Conservation (phyloP, 2,797 vertebrate species). For the Malacoraja senta region DNA sequence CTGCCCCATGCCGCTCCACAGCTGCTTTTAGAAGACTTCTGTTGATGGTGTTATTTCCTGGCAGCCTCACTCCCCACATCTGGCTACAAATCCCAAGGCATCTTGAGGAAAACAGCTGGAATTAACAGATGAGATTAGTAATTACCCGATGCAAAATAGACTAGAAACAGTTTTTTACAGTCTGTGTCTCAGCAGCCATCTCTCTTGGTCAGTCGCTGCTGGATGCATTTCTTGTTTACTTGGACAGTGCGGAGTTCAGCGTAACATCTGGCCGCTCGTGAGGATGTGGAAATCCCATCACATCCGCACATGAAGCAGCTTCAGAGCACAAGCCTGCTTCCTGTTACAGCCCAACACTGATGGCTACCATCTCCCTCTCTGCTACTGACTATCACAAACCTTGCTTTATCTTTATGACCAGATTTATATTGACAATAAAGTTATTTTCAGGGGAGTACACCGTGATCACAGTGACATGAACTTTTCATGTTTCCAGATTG, state of each 20-base stretch:
- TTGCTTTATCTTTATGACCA: background rate
- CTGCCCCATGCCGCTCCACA: background rate
- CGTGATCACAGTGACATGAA: background rate
- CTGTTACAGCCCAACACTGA: background rate
- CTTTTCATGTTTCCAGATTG: background rate
- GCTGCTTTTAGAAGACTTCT: background rate
- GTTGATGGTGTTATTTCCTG: constrained; percentile 1
- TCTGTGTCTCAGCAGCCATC: background rate
- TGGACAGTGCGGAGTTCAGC: background rate
- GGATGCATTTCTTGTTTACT: background rate
- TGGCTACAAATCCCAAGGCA: background rate
- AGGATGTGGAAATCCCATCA: background rate
- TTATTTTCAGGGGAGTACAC: background rate
- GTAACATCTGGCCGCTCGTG: background rate
- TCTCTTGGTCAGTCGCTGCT: background rate
- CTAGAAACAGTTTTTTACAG: background rate
- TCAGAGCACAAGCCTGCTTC: background rate
- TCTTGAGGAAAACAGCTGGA: background rate
- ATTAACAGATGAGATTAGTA: background rate
- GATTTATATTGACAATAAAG: background rate
- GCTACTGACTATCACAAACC: background rate
- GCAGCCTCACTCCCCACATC: background rate
- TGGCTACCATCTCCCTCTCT: background rate
- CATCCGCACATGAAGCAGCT: background rate
- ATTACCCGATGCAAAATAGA: background rate